Conservation (phyloP, 2,888 invertebrate species). For the Epinotia nisella region DNA sequence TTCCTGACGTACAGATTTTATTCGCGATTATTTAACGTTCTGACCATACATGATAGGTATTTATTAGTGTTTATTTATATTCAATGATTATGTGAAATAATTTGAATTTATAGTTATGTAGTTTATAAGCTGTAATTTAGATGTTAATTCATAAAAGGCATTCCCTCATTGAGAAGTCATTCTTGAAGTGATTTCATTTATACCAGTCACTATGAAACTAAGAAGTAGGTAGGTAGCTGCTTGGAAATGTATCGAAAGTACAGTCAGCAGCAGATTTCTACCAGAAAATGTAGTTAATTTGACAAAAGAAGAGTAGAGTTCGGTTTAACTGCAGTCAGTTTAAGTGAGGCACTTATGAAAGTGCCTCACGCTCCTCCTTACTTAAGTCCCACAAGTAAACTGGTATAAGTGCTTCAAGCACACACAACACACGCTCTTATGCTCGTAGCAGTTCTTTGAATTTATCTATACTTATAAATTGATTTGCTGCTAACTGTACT, state of each 20-base stretch:
- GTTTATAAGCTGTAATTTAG: neutral
- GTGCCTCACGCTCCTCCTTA: too few species aligned
- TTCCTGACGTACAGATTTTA: constrained; percentile 2
- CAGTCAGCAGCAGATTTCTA: neutral
- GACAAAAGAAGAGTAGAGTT: neutral
- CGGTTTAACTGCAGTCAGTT: too few species aligned
- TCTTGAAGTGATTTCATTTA: constrained; percentile 13
- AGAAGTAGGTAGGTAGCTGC: constrained; percentile 6
- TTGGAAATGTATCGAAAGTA: constrained; percentile 6
- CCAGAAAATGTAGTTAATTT: neutral
- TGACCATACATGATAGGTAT: neutral
- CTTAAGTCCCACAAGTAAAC: too few species aligned
- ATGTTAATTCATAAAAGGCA: constrained; percentile 11
- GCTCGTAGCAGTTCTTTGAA: neutral
- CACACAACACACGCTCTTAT: too few species aligned
- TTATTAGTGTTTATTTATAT: neutral
- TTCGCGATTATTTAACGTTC: neutral
- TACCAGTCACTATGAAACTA: neutral
- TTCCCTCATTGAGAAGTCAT: neutral
- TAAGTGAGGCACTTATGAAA: too few species aligned
- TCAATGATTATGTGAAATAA: neutral
- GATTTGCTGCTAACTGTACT: constrained; percentile 16
- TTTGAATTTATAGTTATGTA: neutral
- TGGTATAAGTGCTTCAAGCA: too few species aligned
- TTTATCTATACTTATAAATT: neutral